Evolutionary conservation across 2,797 vertebrate species (phyloP), one percentile per base, ranked within the genome.

Genomic region (Sebastes oblongus): DNA sequence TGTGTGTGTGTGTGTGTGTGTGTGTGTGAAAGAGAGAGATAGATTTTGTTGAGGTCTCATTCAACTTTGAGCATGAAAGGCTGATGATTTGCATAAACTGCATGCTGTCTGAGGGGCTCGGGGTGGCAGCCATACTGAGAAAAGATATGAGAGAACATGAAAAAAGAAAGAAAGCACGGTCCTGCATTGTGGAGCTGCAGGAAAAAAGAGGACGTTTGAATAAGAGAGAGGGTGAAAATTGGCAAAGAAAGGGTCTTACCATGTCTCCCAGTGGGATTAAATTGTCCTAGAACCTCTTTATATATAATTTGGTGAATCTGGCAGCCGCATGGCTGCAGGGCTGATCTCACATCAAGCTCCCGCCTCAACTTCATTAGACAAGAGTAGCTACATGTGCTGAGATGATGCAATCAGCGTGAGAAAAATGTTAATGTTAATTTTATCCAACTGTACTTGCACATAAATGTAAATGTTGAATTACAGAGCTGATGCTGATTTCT

Each of bases 71-170:
- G 92, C 94, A 95, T 96, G 95, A 97, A 97, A 97, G 94, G 89
- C 91, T 80, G 86, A 83, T 93, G 81, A 97, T 98, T 97, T 97
- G 95, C 96, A 97, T 97, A 96, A 97, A 94, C 95, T 96, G 95
- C 94, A 92, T 96, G 96, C 93, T 93, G 95, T 97, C 94, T 95
- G 90, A 89, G 92, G 94, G 87, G 78, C 54, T 84, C 83, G 77
- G 87, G 78, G 91, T 70, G 85, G 88, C 80, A 58, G 84, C 76
- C 71, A 67, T 74, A 84, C 81, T 75, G 72, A 94, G 93, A 95
- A 95, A 96, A 96, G 94, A 96, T 94, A 95, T 95, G 93, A 96
- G 93, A 86, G 90, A 91, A 90, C 82, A 92, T 90, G 80, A 39
- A 92, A 92, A 90, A 94, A 93, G 46, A 91, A 81, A 75, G 84